phyloP scores from a whole-genome alignment of 2,888 invertebrate species.

The Dicranocentrus wangi region DNA sequence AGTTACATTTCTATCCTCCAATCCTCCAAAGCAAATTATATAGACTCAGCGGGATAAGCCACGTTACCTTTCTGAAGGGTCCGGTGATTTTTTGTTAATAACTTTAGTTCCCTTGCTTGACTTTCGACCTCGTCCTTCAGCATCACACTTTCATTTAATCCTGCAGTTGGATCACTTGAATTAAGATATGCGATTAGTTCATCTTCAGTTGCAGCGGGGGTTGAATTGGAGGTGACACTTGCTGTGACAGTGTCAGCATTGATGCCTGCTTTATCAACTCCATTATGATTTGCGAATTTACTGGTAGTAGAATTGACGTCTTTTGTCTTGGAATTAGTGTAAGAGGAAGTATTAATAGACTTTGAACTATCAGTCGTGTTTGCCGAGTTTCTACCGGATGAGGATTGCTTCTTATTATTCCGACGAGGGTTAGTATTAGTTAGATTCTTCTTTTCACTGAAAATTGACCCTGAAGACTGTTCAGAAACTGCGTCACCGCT shows the following conservation, averaged over 20 bases:
- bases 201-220: constrained; percentile 65
- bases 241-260: constrained; percentile 1
- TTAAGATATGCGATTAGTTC: constrained; percentile 71
- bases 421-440: constrained; percentile 15
- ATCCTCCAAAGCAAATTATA: too few relatives aligned
- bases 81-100: constrained; percentile 69
- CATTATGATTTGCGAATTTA: constrained; percentile 30
- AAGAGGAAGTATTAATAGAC: neutral
- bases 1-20: too few relatives aligned
- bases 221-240: constrained; percentile 2
- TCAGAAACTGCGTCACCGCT: neutral
- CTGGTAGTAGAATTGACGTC: too few relatives aligned
- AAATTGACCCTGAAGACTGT: neutral
- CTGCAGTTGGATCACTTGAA: constrained; percentile 55
- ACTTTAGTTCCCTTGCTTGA: constrained; percentile 69
- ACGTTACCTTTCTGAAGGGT: constrained; percentile 70
- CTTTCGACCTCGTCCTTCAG: constrained; percentile 69
- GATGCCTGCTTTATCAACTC: constrained; percentile 26
- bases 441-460: neutral
- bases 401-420: constrained; percentile 19
- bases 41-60: too few relatives aligned
- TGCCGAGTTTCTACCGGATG: neutral
- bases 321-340: neutral
- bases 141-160: constrained; percentile 69
- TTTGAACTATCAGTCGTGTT: neutral